Conservation (phyloP, 23 tunicate genomes). For the Diplosoma virens region DNA sequence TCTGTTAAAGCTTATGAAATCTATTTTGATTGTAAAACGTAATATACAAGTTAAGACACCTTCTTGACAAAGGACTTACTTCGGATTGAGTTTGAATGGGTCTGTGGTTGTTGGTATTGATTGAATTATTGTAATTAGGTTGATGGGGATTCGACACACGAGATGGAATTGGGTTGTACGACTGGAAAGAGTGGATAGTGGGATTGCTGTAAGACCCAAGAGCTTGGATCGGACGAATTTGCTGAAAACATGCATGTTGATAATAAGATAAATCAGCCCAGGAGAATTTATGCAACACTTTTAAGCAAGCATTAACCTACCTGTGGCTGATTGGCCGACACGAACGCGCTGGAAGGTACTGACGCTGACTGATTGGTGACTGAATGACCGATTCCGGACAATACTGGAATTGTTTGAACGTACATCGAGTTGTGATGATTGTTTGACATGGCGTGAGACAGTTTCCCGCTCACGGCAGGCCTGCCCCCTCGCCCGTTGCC, state of each 20-base stretch:
- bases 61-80: no score
- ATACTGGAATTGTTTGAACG: conserved; percentile 57
- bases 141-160: conserved; percentile 2
- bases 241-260: conserved; percentile 15
- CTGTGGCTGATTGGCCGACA: conserved; percentile 28
- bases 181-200: not conserved
- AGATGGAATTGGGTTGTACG: conserved; percentile 21
- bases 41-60: no score
- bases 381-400: conserved; percentile 29
- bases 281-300: no score
- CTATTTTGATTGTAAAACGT: no score
- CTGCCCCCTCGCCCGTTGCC: conserved; percentile 30
- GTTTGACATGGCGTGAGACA: no score
- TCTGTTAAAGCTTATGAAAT: no score
- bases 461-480: not conserved
- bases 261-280: no score
- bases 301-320: not conserved
- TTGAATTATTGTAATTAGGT: not conserved
- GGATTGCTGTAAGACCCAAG: not conserved
- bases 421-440: not conserved
- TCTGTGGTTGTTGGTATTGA: not conserved
- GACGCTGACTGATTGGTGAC: conserved; percentile 1
- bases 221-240: conserved; percentile 2
- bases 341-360: not conserved
- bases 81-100: conserved; percentile 6